Evolutionary conservation across 2,113 vertebrate species (phyloP).

Genomic region (Hepsetus odoe): DNA sequence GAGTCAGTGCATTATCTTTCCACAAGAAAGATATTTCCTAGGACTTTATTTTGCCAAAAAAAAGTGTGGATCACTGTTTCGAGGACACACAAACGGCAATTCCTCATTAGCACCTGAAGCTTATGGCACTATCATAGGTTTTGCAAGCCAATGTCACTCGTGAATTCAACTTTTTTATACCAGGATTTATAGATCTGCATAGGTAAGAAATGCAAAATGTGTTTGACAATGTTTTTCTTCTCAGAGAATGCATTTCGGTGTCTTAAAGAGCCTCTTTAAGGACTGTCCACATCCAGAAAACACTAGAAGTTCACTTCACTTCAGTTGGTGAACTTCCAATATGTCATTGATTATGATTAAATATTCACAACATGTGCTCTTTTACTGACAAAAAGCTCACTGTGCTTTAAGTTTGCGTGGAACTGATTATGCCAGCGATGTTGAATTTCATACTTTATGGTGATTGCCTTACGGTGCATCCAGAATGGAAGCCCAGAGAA

Average conservation of each 20-base stretch:
- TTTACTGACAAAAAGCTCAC: not conserved
- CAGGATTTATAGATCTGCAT: not conserved
- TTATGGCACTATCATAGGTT: not conserved
- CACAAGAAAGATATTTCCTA: not conserved
- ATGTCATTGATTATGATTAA: not conserved
- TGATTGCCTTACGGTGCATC: slow-evolving; percentile 20
- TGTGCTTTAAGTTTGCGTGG: slow-evolving; percentile 5
- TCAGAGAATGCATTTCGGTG: not conserved
- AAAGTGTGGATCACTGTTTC: not conserved
- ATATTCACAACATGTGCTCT: not conserved
- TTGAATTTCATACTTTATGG: not conserved
- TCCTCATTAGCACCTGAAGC: not conserved
- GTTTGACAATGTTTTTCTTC: not conserved
- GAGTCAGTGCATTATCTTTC: slow-evolving; percentile 3
- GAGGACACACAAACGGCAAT: not conserved
- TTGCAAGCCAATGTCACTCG: not conserved
- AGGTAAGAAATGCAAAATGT: not conserved
- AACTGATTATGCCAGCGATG: slow-evolving; percentile 17
- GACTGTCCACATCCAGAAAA: not conserved
- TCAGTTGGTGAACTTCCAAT: not conserved
- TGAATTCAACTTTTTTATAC: not conserved
- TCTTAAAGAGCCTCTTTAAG: slow-evolving; percentile 1
- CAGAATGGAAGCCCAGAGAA: not conserved
- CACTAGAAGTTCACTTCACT: not conserved
- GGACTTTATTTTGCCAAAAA: not conserved